Evolutionary conservation across 2,888 invertebrate species (phyloP).

Genomic region (Herminia tarsipennalis): DNA sequence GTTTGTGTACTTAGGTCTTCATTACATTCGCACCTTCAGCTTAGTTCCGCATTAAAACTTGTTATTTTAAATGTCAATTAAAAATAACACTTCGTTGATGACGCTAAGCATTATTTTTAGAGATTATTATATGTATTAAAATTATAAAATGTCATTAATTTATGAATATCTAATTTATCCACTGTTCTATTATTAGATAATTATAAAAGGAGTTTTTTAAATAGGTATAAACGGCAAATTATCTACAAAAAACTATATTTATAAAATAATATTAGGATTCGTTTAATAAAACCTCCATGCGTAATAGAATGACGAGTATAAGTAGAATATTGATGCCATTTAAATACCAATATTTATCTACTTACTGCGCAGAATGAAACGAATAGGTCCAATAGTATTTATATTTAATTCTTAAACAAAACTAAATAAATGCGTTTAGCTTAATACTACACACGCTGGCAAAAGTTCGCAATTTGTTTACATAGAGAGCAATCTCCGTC

Average conservation of each 20-base stretch:
- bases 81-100: constrained; percentile 26
- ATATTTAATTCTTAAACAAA: constrained; percentile 10
- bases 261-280: too few species aligned
- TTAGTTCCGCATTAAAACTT: constrained; percentile 35
- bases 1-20: constrained; percentile 13
- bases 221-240: too few species aligned
- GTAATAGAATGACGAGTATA: too few species aligned
- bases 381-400: neutral
- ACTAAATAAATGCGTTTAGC: constrained; percentile 52
- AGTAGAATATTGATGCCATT: neutral
- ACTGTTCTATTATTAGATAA: too few species aligned
- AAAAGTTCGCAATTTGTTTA: constrained; percentile 23
- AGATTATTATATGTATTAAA: constrained; percentile 15
- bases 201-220: too few species aligned
- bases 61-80: constrained; percentile 41
- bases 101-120: constrained; percentile 34
- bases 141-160: neutral
- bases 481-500: constrained; percentile 19
- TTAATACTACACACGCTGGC: constrained; percentile 31
- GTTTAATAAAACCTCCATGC: too few species aligned
- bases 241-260: too few species aligned
- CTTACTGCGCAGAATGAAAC: constrained; percentile 9
- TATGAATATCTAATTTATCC: too few species aligned
- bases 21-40: constrained; percentile 29
- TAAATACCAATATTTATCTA: neutral